Evolutionary conservation across 1,140 invertebrate genomes (phyloP).

Genomic region (Venturia canescens): DNA sequence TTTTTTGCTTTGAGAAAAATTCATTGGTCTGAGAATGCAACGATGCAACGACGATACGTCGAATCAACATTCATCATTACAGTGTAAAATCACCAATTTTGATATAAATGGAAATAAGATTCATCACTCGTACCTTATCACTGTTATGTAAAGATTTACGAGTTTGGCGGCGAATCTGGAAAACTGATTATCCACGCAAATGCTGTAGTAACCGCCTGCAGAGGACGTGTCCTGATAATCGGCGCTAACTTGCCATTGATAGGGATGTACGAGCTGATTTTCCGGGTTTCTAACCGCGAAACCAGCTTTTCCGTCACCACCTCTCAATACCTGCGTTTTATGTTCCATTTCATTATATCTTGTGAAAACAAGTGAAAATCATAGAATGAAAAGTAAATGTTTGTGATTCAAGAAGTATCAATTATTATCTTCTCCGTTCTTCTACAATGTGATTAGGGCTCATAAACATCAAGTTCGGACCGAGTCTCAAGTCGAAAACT

Average conservation of each 20-base stretch:
- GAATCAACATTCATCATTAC: neutral
- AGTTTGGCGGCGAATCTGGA: constrained; percentile 94
- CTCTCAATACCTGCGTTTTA: constrained; percentile 84
- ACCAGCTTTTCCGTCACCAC: constrained; percentile 94
- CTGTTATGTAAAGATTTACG: constrained; percentile 95
- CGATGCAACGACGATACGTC: constrained; percentile 25
- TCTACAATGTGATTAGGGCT: too few species aligned
- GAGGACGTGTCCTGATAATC: constrained; percentile 91
- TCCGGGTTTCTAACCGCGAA: constrained; percentile 92
- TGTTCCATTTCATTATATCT: neutral
- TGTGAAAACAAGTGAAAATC: neutral
- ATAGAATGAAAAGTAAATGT: neutral
- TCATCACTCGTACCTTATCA: constrained; percentile 82
- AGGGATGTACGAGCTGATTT: constrained; percentile 90
- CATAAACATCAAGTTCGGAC: too few species aligned
- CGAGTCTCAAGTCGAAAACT: too few species aligned
- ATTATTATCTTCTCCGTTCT: too few species aligned
- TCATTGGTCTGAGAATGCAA: too few species aligned
- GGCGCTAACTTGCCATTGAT: constrained; percentile 90
- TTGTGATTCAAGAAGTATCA: too few species aligned
- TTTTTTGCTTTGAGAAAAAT: constrained; percentile 20
- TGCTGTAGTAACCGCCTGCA: constrained; percentile 91
- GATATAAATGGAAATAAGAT: neutral
- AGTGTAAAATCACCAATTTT: neutral
- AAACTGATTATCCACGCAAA: constrained; percentile 97